These are phyloP conservation scores for Malurus leucopterus DNA, from an alignment of 2,797 vertebrate genomes.

Conservation along the genomic window DNA sequence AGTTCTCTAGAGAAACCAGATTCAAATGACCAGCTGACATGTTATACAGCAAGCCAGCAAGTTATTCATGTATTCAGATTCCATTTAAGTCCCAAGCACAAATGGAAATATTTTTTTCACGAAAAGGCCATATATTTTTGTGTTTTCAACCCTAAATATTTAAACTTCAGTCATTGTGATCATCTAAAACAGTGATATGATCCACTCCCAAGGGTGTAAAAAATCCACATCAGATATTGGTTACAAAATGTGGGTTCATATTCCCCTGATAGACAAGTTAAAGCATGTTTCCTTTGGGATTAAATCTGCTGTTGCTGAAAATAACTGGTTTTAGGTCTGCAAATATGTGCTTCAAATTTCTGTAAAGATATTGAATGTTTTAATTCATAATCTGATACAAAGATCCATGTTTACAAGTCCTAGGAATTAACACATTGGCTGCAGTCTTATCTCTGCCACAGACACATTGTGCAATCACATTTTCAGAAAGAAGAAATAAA, in stretches of 20 bases:
- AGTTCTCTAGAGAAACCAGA: not conserved
- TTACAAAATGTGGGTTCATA: not conserved
- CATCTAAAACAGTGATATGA: not conserved
- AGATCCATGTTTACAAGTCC: not conserved
- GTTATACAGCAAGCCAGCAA: not conserved
- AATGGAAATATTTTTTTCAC: not conserved
- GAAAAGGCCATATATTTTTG: not conserved
- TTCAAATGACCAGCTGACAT: not conserved
- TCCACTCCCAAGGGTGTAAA: not conserved
- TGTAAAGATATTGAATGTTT: not conserved
- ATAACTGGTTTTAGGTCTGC: not conserved
- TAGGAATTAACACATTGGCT: not conserved
- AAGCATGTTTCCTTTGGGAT: not conserved
- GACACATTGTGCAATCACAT: fast-evolving
- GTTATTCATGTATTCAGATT: not conserved
- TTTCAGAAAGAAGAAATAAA: not conserved
- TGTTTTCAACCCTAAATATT: not conserved
- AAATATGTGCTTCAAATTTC: not conserved
- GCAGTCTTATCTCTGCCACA: not conserved
- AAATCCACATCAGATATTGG: not conserved
- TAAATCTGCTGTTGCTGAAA: not conserved
- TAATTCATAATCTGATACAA: not conserved
- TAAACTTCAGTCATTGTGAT: not conserved
- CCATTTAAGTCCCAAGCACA: not conserved
- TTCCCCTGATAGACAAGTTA: not conserved